Base-by-base conservation (phyloP, 2,797 vertebrate genomes). In the Ctenopoma kingsleyae region DNA sequence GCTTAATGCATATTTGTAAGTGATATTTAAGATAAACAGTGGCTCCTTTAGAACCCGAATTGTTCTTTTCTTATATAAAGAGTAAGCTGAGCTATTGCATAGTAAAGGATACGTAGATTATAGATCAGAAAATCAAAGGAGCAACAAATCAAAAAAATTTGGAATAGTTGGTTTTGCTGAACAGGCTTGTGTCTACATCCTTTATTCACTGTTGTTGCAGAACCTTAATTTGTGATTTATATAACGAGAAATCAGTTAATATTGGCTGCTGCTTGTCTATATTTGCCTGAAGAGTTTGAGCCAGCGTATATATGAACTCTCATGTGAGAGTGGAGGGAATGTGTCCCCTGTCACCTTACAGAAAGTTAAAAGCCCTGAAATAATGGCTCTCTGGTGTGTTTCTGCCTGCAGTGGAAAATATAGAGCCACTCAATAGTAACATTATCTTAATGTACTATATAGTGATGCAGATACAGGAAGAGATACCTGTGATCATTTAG, bases 301-400 rank as follows among this genome's bases (percentile, higher is more conserved):
- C 54, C 68, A 77, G 78, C 82, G 80, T 73, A 78, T 84, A 87
- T 85, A 47, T 52, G 73, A 84, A 78, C 71, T 49, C 41, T 79
- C 46, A 43, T 66, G 60, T 70, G 48, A 67, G 68, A 74, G 43
- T 48, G 30, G 55, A 78, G 58, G 57, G 67, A 69, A 80, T 46
- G 40, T 65, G 77, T 74, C 76, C 76, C 36, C 63, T 64, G 72
- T 81, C 84, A 83, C 86, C 65, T 85, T 89, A 79, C 70, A 74
- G 83, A 90, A 82, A 73, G 61, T 69, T 81, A 57, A 86, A 87
- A 76, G 76, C 76, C 23, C 63, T 74, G 60, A 78, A n/a, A 84
- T 78, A 88, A 83, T 74, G 62, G 32, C 77, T 79, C 74, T 80
- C 47, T 40, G 44, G 71, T 67, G 44, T 49, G 40, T 70, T 85